A percentile compares a stretch with the other conserved stretches of the same genome.
phyloP scores from a whole-genome alignment of 2,113 vertebrate genomes.

The Archilochus colubris region DNA sequence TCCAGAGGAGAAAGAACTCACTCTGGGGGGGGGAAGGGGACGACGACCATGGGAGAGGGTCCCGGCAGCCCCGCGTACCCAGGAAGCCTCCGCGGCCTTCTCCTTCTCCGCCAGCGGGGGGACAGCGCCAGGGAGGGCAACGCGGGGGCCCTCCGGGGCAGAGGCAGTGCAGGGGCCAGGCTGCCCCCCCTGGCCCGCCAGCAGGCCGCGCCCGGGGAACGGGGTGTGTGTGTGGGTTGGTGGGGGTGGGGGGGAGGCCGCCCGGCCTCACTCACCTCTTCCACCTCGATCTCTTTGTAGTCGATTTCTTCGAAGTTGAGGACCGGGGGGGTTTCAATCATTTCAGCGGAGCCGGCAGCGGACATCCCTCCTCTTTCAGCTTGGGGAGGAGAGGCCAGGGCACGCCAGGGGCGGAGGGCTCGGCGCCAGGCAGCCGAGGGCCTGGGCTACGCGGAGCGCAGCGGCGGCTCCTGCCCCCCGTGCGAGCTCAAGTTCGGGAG shows the following conservation, averaged over 20 bases:
- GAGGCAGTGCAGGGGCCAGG: neutral
- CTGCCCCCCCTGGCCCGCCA: neutral
- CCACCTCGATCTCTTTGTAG: slow-evolving; percentile 94
- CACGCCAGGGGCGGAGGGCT: neutral
- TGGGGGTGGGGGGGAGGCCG: neutral
- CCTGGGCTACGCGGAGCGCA: neutral
- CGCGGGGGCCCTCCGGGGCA: neutral
- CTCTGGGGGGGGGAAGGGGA: no score
- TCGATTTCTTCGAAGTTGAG: slow-evolving; percentile 98
- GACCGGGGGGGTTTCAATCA: slow-evolving; percentile 92
- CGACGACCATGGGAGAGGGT: neutral
- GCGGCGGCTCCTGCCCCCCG: neutral
- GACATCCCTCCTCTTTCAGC: slow-evolving; percentile 75
- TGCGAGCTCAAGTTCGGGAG: neutral
- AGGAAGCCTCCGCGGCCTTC: neutral
- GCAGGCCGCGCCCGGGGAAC: neutral
- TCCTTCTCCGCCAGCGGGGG: neutral
- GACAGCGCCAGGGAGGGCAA: no score
- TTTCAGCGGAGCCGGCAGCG: slow-evolving; percentile 83
- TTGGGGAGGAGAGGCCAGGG: neutral
- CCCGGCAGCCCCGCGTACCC: neutral
- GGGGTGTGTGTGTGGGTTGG: no score
- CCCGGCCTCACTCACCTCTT: slow-evolving; percentile 84
- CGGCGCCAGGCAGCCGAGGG: neutral
- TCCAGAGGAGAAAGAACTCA: neutral